phyloP scores from a whole-genome alignment of 2,797 vertebrate species.

The Siniperca scherzeri region DNA sequence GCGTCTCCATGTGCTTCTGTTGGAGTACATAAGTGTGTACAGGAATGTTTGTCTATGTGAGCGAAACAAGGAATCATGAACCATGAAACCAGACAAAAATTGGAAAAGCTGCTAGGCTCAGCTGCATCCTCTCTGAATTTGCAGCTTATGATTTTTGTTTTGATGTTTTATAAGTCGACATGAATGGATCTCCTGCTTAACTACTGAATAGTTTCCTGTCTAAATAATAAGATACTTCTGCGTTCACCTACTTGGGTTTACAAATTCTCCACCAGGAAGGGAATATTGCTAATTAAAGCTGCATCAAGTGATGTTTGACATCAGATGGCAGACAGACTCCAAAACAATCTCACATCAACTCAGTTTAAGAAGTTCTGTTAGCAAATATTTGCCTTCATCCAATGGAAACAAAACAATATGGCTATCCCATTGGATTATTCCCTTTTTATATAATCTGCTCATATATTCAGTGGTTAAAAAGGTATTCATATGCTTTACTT shows the following conservation, averaged over 20 bases:
- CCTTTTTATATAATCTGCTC: no score
- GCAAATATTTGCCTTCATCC: neutral
- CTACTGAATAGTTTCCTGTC: neutral
- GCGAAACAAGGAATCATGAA: neutral
- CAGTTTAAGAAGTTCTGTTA: neutral
- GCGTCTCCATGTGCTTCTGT: neutral
- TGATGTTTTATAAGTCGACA: neutral
- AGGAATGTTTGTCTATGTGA: neutral
- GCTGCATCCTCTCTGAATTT: neutral
- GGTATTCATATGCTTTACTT: neutral
- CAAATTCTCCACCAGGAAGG: neutral
- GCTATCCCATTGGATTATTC: neutral
- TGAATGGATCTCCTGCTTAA: neutral
- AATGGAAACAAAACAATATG: neutral
- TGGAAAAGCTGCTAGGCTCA: neutral
- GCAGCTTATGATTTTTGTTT: neutral
- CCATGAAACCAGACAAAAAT: neutral
- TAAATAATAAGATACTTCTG: neutral
- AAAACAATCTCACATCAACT: neutral
- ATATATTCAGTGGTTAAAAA: neutral
- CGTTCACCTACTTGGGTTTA: neutral
- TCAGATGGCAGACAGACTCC: neutral
- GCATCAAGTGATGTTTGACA: neutral
- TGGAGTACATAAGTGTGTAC: neutral
- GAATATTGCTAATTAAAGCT: neutral